These are phyloP conservation scores for Lepus europaeus DNA, from an alignment of 2,113 vertebrate genomes.

Conservation along the genomic window DNA sequence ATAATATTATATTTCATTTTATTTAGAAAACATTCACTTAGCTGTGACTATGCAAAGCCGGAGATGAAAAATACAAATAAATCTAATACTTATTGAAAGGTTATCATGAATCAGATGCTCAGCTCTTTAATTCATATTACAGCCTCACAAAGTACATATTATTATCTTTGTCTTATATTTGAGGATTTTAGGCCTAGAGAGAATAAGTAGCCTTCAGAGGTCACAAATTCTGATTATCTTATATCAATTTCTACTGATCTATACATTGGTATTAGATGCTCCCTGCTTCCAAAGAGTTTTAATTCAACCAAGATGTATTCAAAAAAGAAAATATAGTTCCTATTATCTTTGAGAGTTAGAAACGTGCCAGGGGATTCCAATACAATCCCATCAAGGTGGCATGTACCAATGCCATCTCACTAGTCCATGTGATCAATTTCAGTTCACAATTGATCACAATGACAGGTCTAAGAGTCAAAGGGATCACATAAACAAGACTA, in stretches of 20 bases:
- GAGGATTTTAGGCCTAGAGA: not conserved
- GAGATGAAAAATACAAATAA: not conserved
- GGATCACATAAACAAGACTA: no score
- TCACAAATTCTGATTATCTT: not conserved
- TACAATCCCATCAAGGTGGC: no score
- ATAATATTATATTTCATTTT: conserved; percentile 3
- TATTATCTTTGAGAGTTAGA: not conserved
- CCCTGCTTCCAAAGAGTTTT: not conserved
- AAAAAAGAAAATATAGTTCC: conserved; percentile 10
- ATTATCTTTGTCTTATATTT: not conserved
- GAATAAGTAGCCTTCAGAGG: conserved; percentile 2
- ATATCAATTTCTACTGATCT: conserved; percentile 40
- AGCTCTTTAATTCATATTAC: not conserved
- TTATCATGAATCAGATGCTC: not conserved
- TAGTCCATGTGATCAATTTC: no score
- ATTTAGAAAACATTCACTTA: not conserved
- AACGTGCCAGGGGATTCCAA: no score
- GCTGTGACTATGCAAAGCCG: not conserved
- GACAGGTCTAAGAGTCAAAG: no score
- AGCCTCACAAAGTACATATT: not conserved
- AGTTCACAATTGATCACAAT: no score
- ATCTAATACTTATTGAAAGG: not conserved
- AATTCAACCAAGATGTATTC: conserved; percentile 42
- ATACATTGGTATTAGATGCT: not conserved
- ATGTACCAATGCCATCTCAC: no score